Evolutionary conservation across 1,140 invertebrate genomes (phyloP).

Genomic region (Pogonus chalceus): DNA sequence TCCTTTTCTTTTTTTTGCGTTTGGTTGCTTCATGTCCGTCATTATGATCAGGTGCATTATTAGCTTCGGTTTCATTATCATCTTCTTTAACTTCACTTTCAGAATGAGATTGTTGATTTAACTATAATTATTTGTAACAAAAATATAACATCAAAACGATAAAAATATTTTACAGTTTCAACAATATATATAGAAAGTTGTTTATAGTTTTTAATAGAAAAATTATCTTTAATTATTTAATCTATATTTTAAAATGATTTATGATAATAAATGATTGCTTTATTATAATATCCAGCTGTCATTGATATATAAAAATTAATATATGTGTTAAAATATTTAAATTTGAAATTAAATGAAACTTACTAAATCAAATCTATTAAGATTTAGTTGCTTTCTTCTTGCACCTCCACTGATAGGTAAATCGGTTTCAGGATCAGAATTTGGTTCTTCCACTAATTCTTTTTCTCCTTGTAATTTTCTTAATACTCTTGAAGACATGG

Average conservation of each 20-base stretch:
- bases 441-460: slow-evolving; percentile 35
- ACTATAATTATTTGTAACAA: slow-evolving; percentile 34
- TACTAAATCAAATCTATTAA: slow-evolving; percentile 55
- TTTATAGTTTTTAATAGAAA: slow-evolving; percentile 3
- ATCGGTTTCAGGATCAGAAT: slow-evolving; percentile 41
- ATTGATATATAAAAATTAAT: slow-evolving; percentile 9
- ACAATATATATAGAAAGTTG: too few relatives aligned
- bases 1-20: slow-evolving; percentile 56
- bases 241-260: too few relatives aligned
- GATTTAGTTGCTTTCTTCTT: slow-evolving; percentile 40
- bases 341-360: slow-evolving; percentile 13
- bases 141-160: too few relatives aligned
- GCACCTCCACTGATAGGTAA: slow-evolving; percentile 35
- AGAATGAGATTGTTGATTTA: slow-evolving; percentile 49
- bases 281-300: too few relatives aligned
- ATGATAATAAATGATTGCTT: too few relatives aligned
- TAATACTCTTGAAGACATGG: slow-evolving; percentile 52
- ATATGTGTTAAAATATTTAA: not conserved
- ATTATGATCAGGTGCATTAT: slow-evolving; percentile 35
- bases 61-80: slow-evolving; percentile 53
- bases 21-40: slow-evolving; percentile 35
- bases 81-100: slow-evolving; percentile 62
- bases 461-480: slow-evolving; percentile 48
- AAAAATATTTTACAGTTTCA: too few relatives aligned
- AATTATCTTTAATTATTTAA: slow-evolving; percentile 11